Base-by-base conservation (phyloP, 2,888 invertebrate genomes). In the Lasioglossum oenotherae region DNA sequence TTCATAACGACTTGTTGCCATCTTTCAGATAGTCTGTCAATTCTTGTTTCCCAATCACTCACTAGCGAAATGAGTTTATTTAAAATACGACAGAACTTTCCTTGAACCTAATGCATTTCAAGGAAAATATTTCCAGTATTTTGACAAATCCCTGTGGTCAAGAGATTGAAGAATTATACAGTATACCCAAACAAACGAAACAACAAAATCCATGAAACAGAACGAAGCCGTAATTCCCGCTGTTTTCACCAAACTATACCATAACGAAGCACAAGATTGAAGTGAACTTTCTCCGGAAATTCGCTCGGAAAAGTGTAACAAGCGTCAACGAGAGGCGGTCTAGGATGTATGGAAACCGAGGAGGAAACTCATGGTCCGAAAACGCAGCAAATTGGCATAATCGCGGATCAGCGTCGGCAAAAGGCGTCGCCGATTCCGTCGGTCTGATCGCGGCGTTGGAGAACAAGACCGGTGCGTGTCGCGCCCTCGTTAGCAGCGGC, bases 381-480 rank as follows among this genome's bases (percentile, higher is more conserved):
- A 89, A 89, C 84, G 73, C 87, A 88, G 84, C 90, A 91, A 91
- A 92, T 92, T 92, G 91, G 88, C 2, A 57, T 81, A 85, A 85
- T 91, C 88, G 85, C 80, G 81, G 79, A 89, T 90, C 69, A 27
- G 72, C 46, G 64, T 67, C 57, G n/a, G 73, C 76, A 75, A 90
- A 87, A 91, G 84, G 84, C 86, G 84, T 88, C 86, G 88, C 57
- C 82, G 84, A 86, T 88, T 86, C 81, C 49, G 77, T 41, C 78
- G 57, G 49, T 27, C 76, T 80, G 85, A 84, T 88, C 89, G 84
- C 78, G 77, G 71, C 80, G 80, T 46, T 74, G 82, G 79, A 64
- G 83, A 86, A 86, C 87, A 82, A 85, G 84, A 84, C 80, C 88
- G 85, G 82, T 87, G 82, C 88, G 90, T 87, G 84, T 90, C 85